Evolutionary conservation across 2,888 invertebrate genomes (phyloP).

Genomic region (Sphaeridia pumilis): DNA sequence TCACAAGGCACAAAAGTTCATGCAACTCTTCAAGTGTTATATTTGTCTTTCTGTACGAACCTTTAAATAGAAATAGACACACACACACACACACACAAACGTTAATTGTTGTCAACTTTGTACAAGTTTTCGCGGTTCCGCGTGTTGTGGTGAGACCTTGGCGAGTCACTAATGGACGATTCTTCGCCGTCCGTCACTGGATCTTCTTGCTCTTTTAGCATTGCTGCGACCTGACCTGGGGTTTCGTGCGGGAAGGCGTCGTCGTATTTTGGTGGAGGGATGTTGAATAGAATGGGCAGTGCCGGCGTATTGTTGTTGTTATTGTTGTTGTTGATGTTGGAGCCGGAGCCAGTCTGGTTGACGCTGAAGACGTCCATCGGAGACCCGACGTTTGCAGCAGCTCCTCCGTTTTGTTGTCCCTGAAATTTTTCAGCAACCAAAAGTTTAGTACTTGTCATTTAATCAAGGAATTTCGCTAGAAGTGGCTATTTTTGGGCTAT

Average conservation of each 20-base stretch:
- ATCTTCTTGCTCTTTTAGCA: slow-evolving; percentile 34
- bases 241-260: slow-evolving; percentile 34
- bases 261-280: slow-evolving; percentile 32
- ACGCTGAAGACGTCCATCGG: slow-evolving; percentile 28
- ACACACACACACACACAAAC: too few species aligned
- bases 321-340: slow-evolving; percentile 12
- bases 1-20: too few species aligned
- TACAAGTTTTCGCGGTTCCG: slow-evolving; percentile 14
- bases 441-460: too few species aligned
- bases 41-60: too few species aligned
- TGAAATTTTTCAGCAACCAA: too few species aligned
- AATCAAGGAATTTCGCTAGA: too few species aligned
- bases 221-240: slow-evolving; percentile 34
- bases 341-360: slow-evolving; percentile 14
- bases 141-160: slow-evolving; percentile 3
- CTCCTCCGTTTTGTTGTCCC: too few species aligned
- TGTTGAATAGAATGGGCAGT: slow-evolving; percentile 26
- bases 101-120: slow-evolving; percentile 14
- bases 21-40: too few species aligned
- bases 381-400: slow-evolving; percentile 6
- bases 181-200: slow-evolving; percentile 21
- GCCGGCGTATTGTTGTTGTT: slow-evolving; percentile 10
- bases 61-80: too few species aligned
- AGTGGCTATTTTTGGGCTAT: too few species aligned
- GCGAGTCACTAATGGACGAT: slow-evolving; percentile 5